These are phyloP conservation scores for Lutjanus argentimaculatus DNA, from an alignment of 2,797 vertebrate genomes.

Conservation along the genomic window DNA sequence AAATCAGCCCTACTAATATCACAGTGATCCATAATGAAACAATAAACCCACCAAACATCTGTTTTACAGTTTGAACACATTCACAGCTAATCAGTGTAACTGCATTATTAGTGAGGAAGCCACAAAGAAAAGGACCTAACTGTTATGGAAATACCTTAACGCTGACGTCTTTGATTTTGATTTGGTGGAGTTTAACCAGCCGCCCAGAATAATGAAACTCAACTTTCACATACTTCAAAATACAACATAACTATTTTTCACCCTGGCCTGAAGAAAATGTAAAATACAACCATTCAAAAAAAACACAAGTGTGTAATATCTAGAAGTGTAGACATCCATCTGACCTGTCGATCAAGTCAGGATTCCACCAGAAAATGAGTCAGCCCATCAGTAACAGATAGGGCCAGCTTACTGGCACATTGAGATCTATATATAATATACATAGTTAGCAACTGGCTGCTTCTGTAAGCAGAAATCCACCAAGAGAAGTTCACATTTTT, in stretches of 20 bases:
- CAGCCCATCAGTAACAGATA: constrained; percentile 40
- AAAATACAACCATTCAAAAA: constrained; percentile 30
- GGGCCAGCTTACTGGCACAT: constrained; percentile 47
- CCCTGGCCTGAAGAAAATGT: constrained; percentile 19
- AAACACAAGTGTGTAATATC: constrained; percentile 30
- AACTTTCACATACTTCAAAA: constrained; percentile 44
- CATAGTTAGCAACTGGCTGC: constrained; percentile 49
- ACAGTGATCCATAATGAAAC: constrained; percentile 21
- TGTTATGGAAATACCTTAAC: not conserved
- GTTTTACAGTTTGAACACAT: not conserved
- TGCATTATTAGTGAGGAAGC: not conserved
- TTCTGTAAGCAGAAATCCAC: constrained; percentile 53
- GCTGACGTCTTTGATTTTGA: not conserved
- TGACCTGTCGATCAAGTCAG: constrained; percentile 34
- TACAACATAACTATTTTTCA: not conserved
- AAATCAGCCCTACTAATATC: constrained; percentile 10
- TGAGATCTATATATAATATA: constrained; percentile 68
- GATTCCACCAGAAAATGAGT: constrained; percentile 23
- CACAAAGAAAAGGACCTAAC: constrained; percentile 6
- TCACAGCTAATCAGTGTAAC: constrained; percentile 15
- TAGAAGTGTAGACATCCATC: constrained; percentile 24
- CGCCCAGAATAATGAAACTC: not conserved
- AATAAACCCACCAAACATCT: not conserved
- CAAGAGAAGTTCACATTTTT: constrained; percentile 61
- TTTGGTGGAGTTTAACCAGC: constrained; percentile 21